Percentiles rank a stretch among this genome's conserved stretches.
phyloP scores from a whole-genome alignment of 2,797 vertebrate genomes.

The Mormyrus hasselquistii region DNA sequence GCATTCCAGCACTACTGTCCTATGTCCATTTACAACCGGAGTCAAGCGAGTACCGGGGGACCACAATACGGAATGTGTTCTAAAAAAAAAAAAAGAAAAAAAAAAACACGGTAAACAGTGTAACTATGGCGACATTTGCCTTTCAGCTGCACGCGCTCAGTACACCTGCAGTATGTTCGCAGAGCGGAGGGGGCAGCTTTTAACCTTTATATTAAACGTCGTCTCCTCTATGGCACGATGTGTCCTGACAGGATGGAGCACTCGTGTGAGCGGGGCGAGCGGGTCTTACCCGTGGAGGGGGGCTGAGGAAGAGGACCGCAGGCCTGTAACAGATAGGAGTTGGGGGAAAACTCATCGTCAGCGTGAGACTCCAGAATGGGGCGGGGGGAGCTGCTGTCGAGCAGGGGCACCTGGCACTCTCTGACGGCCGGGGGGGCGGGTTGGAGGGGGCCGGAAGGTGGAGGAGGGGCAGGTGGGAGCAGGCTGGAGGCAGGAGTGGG shows the following conservation, averaged over 20 bases:
- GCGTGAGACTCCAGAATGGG: constrained; percentile 82
- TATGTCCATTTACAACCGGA: background rate
- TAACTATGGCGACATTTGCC: background rate
- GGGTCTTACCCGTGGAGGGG: constrained; percentile 72
- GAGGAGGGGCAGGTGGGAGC: constrained; percentile 70
- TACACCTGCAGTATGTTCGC: background rate
- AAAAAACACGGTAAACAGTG: background rate
- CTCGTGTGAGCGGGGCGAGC: background rate
- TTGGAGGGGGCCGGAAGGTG: constrained; percentile 74
- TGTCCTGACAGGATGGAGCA: background rate
- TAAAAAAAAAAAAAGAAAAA: background rate
- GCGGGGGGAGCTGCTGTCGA: constrained; percentile 82
- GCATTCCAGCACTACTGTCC: background rate
- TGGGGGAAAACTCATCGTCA: constrained; percentile 80
- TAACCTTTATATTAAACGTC: background rate
- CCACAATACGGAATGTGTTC: background rate
- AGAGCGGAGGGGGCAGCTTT: background rate
- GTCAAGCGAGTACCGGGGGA: background rate
- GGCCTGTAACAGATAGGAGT: constrained; percentile 77
- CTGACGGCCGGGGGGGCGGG: constrained; percentile 68
- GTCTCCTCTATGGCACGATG: background rate
- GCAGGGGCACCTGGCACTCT: constrained; percentile 82
- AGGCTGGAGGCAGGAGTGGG: constrained; percentile 81
- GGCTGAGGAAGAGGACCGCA: constrained; percentile 70
- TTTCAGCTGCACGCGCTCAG: background rate